Base-by-base conservation (phyloP, 37 sponge, comb jelly and placozoan genomes). In the Aphrocallistes beatrix region DNA sequence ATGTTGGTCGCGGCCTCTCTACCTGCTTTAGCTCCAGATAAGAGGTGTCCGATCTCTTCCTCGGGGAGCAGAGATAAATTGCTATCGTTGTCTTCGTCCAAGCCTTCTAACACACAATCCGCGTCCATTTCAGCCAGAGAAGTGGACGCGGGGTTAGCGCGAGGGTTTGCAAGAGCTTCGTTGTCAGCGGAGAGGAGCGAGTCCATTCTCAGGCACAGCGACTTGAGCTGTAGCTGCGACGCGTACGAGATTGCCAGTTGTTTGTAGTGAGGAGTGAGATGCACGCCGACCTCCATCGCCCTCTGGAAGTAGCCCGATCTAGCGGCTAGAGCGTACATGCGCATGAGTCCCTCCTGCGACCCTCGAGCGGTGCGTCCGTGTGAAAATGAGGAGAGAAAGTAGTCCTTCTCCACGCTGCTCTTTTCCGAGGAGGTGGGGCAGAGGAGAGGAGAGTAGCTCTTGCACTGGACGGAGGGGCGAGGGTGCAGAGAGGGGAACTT, bases 321-420 rank as follows among this genome's bases (percentile, higher is more conserved):
- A 3, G 75, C 75, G 3, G 75, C 75, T 3, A 13, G 17, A 3
- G 75, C 75, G 75, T 25, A 60, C 34, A 60, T 19, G 6, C 21
- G 75, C 75, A 60, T 60, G 75, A 60, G 75, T 60, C 34, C 21
- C 75, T 60, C 75, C 75, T 60, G 75, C 6, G 75, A 60, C 34
- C 3, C 28, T 3, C 34, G 10, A 30, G 75, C 75, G 25, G 34
- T 30, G 6, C 3, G 75, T 19, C 75, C 75, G 75, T 60, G 34
- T 19, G 32, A 60, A 30, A 60, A 60, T 1, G 17, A 32, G 75
- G 75, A 60, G 75, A 60, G 75, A 30, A 60, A 60, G 75, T 60
- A 60, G 28, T 28, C 28, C 75, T 60, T 19, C 75, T 60, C 17
- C 28, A 19, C 28, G 3, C 28, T 25, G 75, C 10, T 19, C 34